Base-by-base conservation (phyloP, 2,888 invertebrate species). In the Seira musarum region DNA sequence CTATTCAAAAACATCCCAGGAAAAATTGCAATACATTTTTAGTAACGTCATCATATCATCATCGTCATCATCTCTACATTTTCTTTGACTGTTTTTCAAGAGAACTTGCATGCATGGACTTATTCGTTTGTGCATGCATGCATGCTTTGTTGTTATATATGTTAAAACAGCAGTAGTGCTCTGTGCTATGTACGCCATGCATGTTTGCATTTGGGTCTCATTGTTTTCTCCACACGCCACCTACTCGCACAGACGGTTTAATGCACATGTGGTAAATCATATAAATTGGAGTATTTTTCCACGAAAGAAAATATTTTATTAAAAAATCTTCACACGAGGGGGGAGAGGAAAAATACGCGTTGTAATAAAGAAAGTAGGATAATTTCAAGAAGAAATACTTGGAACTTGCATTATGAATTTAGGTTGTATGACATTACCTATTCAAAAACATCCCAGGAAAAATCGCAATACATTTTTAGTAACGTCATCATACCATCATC, bases 51-150 rank as follows among this genome's bases (percentile, higher is more conserved):
- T 30, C 30, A 73, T 65, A 72, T 64, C 64, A 49, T 49, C 73
- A 30, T 63, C 65, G 65, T 65, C 65, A 65, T 65, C 72, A 57
- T 70, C 72, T 61, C 70, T 35, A 63, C 72, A 72, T 64, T 72
- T 72, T 46, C 70, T 77, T 78, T 49, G 5, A 8, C 40, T 40
- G 49, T 13, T 49, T 49, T 49, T 78, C 57, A 71, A 70, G 66
- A 78, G 77, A 78, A 71, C 46, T 78, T 78, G 71, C 77, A 78
- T 78, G 77, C 77, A 64, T 69, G 69, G 69, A 5, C 22, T 60
- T 15, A 8, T 10, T 21, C 13, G 2, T 24, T 35, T 57, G 69
- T 71, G 53, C 71, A 71, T 77, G 69, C 77, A 22, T 67, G 67
- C 67, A 76, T 68, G 77, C 30, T 5, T 30, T 49, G 49, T 49